A percentile compares a stretch with the other conserved stretches of the same genome.
phyloP scores from a whole-genome alignment of 2,797 vertebrate species.

The Okamejei kenojei region DNA sequence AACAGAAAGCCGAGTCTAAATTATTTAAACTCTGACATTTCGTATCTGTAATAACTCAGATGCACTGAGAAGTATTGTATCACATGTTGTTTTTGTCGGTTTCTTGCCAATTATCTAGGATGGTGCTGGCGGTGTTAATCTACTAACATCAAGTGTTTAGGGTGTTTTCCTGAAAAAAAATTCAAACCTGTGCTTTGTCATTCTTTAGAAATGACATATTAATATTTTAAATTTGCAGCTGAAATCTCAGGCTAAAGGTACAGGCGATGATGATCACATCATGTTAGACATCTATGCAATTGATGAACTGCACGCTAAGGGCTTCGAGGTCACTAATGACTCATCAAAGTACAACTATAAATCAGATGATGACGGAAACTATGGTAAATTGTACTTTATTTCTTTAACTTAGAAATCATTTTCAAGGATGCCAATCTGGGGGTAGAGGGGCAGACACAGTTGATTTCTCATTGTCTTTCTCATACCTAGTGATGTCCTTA shows the following conservation, averaged over 20 bases:
- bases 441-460: background rate
- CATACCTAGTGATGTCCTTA: background rate
- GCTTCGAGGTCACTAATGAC: conserved; percentile 71
- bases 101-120: background rate
- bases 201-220: background rate
- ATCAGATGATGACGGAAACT: conserved; percentile 63
- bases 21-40: no score
- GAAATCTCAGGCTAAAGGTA: conserved; percentile 89
- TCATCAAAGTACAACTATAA: conserved; percentile 77
- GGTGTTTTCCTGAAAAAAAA: background rate
- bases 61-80: background rate
- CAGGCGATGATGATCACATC: conserved; percentile 79
- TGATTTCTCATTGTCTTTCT: background rate
- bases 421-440: background rate
- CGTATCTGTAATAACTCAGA: background rate
- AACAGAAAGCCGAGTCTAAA: no score
- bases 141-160: background rate
- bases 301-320: conserved; percentile 78
- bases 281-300: conserved; percentile 98
- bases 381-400: conserved; percentile 57
- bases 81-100: background rate
- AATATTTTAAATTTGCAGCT: conserved; percentile 59
- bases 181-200: background rate
- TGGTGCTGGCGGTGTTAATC: background rate
- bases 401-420: background rate